Evolutionary conservation across 2,797 vertebrate species (phyloP).

Genomic region (Aeoliscus strigatus): DNA sequence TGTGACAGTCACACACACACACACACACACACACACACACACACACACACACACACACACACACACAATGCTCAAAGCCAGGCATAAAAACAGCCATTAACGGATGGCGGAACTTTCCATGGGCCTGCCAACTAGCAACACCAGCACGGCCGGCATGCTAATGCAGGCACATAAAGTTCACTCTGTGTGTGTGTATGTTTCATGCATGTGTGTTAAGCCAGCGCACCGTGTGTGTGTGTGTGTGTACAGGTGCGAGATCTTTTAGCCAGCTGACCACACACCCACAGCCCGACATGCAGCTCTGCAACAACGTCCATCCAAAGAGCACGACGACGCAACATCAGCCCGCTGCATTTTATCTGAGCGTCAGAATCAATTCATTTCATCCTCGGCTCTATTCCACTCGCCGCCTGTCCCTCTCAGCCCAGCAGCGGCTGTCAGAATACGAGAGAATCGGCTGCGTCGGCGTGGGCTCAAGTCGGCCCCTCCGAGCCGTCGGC

Average conservation of each 20-base stretch:
- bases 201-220: slow-evolving; percentile 41
- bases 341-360: too few species aligned
- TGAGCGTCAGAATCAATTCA: too few species aligned
- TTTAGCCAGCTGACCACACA: slow-evolving; percentile 23
- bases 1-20: slow-evolving; percentile 2
- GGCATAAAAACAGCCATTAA: slow-evolving; percentile 65
- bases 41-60: slow-evolving; percentile 19
- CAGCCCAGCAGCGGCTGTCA: too few species aligned
- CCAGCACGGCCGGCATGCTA: slow-evolving; percentile 69
- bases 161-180: slow-evolving; percentile 66
- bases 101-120: slow-evolving; percentile 63
- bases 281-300: too few species aligned
- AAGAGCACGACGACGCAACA: too few species aligned
- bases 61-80: slow-evolving; percentile 37
- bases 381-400: too few species aligned
- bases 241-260: slow-evolving; percentile 33
- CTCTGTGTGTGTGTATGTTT: slow-evolving; percentile 30
- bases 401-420: too few species aligned
- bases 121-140: slow-evolving; percentile 50
- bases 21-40: slow-evolving; percentile 3
- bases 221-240: slow-evolving; percentile 11
- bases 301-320: too few species aligned
- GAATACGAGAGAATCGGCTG: too few species aligned
- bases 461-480: too few species aligned
- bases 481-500: too few species aligned